Base-by-base conservation (phyloP, 2,888 invertebrate genomes). In the Xestia sexstrigata region DNA sequence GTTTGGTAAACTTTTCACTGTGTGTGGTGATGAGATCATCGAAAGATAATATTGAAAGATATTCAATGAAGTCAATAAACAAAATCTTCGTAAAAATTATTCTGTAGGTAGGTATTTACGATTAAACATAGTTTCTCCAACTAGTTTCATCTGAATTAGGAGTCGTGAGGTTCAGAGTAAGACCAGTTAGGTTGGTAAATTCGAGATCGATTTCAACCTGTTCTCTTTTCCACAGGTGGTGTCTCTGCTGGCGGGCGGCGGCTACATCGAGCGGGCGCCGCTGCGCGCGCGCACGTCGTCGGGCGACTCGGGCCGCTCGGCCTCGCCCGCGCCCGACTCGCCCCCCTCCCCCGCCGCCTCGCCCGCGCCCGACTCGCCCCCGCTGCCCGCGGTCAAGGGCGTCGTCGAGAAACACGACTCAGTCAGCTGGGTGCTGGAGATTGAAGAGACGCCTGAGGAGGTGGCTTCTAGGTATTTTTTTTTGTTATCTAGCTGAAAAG, bases 321-420 rank as follows among this genome's bases (percentile, higher is more conserved):
- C 92, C 30, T 95, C 96, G 2, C 95, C 95, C 1, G 90, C 93
- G 76, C 96, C 96, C 20, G 95, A 96, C 90, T 93, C 96, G 20
- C 95, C 95, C 2, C 94, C 96, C 39, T 92, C 94, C 35, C 93
- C 94, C 67, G 93, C 93, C 58, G 88, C 95, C 2, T 94, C 95
- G 4, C 93, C 95, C 55, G 91, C 94, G 7, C 95, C 95, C 4
- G 94, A 93, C 83, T 83, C 94, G 6, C 94, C 98, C 1, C 97
- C 97, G 17, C 97, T 98, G 30, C 98, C 98, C 20, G 98, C 98
- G 86, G 98, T 98, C 45, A 98, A 98, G 91, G 98, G 98, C 23
- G 98, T 99, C 82, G 98, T 98, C 2, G 98, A 98, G 93, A 98
- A 98, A 92, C 98, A 98, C 76, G 98, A 98, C 93, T 98, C 98